Percentiles rank a stretch among this genome's conserved stretches.
These are phyloP conservation scores for Neopipo cinnamomea DNA, from an alignment of 2,113 vertebrate species.

Conservation along the genomic window DNA sequence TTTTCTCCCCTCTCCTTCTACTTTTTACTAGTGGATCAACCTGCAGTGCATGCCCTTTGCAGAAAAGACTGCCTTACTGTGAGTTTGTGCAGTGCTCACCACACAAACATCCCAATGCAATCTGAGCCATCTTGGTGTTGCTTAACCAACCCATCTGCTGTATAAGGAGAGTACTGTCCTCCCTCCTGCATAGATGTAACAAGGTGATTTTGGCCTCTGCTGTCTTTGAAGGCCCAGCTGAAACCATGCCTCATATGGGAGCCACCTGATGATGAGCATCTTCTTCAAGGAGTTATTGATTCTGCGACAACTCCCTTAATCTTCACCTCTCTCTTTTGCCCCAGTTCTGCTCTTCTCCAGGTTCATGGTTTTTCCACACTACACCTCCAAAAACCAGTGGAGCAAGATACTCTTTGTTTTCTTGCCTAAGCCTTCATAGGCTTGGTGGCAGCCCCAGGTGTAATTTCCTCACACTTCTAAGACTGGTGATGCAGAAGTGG, in stretches of 20 bases:
- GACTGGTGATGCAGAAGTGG: background rate
- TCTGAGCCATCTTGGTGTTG: background rate
- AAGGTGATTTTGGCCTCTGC: background rate
- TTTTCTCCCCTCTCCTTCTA: background rate
- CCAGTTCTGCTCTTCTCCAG: background rate
- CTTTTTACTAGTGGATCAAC: background rate
- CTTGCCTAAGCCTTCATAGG: background rate
- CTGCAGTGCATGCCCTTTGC: background rate
- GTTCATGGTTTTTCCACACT: background rate
- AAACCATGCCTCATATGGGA: background rate
- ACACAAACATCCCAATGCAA: accelerated
- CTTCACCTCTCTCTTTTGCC: background rate
- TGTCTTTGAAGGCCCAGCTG: background rate
- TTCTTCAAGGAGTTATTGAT: background rate
- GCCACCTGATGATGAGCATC: background rate
- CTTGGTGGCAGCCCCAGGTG: background rate
- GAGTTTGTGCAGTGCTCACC: background rate
- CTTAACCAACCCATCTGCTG: background rate
- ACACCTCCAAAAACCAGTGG: background rate
- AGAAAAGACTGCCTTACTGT: background rate
- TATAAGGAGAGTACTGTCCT: background rate
- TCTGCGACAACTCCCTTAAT: background rate
- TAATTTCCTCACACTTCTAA: background rate
- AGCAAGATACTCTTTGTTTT: background rate
- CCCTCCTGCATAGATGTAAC: background rate